These are phyloP conservation scores for Miltochrista miniata DNA, from an alignment of 2,888 invertebrate species.

Conservation along the genomic window DNA sequence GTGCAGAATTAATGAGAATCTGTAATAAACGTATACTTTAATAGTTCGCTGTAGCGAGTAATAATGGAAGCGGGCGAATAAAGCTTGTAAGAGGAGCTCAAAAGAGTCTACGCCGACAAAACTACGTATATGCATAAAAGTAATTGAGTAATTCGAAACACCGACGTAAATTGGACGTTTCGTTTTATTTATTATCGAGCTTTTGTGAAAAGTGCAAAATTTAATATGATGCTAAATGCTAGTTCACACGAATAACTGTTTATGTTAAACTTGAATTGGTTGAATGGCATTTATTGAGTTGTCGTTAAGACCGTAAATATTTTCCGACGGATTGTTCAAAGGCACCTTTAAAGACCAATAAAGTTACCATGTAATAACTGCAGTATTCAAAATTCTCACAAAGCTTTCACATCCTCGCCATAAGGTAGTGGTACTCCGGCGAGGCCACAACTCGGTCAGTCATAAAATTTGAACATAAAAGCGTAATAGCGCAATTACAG, in stretches of 20 bases:
- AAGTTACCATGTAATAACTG: conserved; percentile 5
- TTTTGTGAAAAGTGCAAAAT: conserved; percentile 8
- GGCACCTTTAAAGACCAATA: conserved; percentile 4
- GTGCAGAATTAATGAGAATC: conserved; percentile 52
- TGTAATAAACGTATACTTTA: conserved; percentile 55
- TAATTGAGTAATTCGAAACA: conserved; percentile 13
- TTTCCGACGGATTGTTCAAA: conserved; percentile 6
- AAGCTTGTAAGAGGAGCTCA: conserved; percentile 14
- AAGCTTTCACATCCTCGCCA: conserved; percentile 23
- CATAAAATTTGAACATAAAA: conserved; percentile 72
- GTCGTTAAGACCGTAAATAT: conserved; percentile 16
- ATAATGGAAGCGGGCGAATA: conserved; percentile 20
- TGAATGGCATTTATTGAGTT: conserved; percentile 8
- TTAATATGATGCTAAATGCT: conserved; percentile 6
- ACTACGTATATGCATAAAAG: conserved; percentile 7
- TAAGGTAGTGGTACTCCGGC: conserved; percentile 30
- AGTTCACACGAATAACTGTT: conserved; percentile 2
- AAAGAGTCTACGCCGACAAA: conserved; percentile 3
- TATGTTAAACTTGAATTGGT: conserved; percentile 1
- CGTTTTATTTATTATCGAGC: conserved; percentile 2
- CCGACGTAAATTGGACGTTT: conserved; percentile 1
- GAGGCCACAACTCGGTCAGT: conserved; percentile 47
- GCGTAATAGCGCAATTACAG: conserved; percentile 69
- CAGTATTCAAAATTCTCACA: conserved; percentile 29
- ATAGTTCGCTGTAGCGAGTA: conserved; percentile 34